phyloP scores from a whole-genome alignment of 1,140 invertebrate species.

The Ridgeia piscesae region DNA sequence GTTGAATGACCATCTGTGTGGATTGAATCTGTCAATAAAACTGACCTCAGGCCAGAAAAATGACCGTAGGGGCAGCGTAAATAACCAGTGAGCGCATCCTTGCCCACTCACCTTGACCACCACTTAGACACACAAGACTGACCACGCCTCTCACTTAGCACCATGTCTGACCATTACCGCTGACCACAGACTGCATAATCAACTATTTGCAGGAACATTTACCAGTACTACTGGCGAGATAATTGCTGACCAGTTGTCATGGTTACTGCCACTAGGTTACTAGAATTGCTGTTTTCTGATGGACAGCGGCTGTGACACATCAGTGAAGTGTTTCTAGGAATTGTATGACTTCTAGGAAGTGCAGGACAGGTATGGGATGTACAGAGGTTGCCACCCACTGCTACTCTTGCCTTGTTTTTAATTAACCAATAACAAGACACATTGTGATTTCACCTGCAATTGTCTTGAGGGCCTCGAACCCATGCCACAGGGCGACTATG shows the following conservation, averaged over 20 bases:
- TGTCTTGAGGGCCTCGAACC: conserved; percentile 70
- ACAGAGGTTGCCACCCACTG: not conserved
- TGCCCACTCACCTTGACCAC: not conserved
- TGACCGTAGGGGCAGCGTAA: not conserved
- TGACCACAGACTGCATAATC: not conserved
- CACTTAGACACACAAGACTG: not conserved
- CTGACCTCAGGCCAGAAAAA: not conserved
- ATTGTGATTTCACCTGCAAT: conserved; percentile 44
- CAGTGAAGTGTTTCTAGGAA: not conserved
- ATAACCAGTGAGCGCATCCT: not conserved
- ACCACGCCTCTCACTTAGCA: not conserved
- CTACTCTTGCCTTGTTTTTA: not conserved
- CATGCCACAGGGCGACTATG: conserved; percentile 78
- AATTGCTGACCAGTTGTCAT: not conserved
- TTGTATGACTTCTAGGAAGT: no score
- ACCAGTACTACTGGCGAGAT: not conserved
- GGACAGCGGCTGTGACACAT: not conserved
- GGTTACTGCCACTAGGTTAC: not conserved
- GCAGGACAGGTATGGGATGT: no score
- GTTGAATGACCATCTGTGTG: no score
- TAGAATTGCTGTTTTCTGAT: not conserved
- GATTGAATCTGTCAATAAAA: no score
- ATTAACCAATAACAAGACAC: not conserved
- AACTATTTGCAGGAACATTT: not conserved
- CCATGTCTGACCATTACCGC: not conserved